These are phyloP conservation scores for Thymallus thymallus DNA, from an alignment of 2,113 vertebrate species.

Conservation along the genomic window DNA sequence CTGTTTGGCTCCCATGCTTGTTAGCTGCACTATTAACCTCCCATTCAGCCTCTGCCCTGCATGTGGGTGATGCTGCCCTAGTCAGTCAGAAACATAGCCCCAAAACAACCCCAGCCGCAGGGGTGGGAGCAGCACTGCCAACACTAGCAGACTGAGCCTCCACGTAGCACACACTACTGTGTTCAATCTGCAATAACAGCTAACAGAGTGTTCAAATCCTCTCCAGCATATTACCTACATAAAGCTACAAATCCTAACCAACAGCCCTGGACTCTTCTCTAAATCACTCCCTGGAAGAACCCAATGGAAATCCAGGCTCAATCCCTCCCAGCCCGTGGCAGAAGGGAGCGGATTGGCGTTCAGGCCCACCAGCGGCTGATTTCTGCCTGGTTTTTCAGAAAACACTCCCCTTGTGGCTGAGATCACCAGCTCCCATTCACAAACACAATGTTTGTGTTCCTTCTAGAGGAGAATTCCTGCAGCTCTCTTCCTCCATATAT, in stretches of 20 bases:
- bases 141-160: slow-evolving; percentile 45
- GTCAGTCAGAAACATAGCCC: slow-evolving; percentile 66
- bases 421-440: slow-evolving; percentile 42
- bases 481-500: slow-evolving; percentile 44
- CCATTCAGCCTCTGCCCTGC: slow-evolving; percentile 52
- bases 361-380: slow-evolving; percentile 45
- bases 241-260: slow-evolving; percentile 54
- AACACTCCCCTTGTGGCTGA: slow-evolving; percentile 55
- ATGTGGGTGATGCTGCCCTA: slow-evolving; percentile 67
- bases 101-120: slow-evolving; percentile 48
- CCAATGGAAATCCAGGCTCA: slow-evolving; percentile 43
- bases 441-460: too few relatives aligned
- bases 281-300: slow-evolving; percentile 44
- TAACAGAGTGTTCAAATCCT: slow-evolving; percentile 55
- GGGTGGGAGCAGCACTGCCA: slow-evolving; percentile 1
- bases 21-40: slow-evolving; percentile 57
- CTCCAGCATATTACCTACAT: slow-evolving; percentile 54
- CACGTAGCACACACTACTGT: slow-evolving; percentile 60
- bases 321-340: slow-evolving; percentile 53
- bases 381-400: slow-evolving; percentile 65
- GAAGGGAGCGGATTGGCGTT: slow-evolving; percentile 46
- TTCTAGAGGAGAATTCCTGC: too few relatives aligned
- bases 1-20: slow-evolving; percentile 78
- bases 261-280: slow-evolving; percentile 32
- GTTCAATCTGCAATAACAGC: slow-evolving; percentile 59